Base-by-base conservation (phyloP, 2,888 invertebrate species). In the Ceramica pisi region DNA sequence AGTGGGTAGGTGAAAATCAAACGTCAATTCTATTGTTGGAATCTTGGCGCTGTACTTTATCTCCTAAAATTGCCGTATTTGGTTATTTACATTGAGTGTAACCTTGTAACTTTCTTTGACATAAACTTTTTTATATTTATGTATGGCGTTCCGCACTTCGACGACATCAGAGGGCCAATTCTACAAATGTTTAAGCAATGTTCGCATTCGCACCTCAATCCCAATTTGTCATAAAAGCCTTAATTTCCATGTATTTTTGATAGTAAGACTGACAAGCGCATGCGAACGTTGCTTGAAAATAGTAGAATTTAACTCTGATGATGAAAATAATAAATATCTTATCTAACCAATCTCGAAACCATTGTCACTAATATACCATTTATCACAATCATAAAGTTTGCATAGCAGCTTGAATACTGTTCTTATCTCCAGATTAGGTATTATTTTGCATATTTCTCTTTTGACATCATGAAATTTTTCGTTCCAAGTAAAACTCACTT, bases 381-480 rank as follows among this genome's bases (percentile, higher is more conserved):
- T 68, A 80, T 57, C 68, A 68, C 46, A 61, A 80, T 80, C 61
- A 66, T 67, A 67, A 78, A 68, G 56, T 71, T 62, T 61, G 23
- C 53, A 61, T 66, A 68, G 59, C 62, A 67, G 46, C 50, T 53
- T 67, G 38, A 75, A 68, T 38, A 72, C 31, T 38, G 62, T 51
- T 56, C 71, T 69, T 79, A 75, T 81, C 68, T 63, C 19, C 21
- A 59, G 57, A 81, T 75, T 75, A n/a, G n/a, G n/a, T n/a, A 74
- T 51, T 70, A 59, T 59, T 63, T 68, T 51, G 62, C 81, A 78
- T 71, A 66, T 55, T 72, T 78, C 44, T 69, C 61, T 62, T 67
- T 65, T 69, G 64, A 69, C 59, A 56, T 68, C 66, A 61, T 51
- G 26, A 67, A 23, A 41, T 70, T 75, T 72, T 79, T 70, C 65